Base-by-base conservation (phyloP, 2,888 invertebrate genomes). In the Archips crataeganus region DNA sequence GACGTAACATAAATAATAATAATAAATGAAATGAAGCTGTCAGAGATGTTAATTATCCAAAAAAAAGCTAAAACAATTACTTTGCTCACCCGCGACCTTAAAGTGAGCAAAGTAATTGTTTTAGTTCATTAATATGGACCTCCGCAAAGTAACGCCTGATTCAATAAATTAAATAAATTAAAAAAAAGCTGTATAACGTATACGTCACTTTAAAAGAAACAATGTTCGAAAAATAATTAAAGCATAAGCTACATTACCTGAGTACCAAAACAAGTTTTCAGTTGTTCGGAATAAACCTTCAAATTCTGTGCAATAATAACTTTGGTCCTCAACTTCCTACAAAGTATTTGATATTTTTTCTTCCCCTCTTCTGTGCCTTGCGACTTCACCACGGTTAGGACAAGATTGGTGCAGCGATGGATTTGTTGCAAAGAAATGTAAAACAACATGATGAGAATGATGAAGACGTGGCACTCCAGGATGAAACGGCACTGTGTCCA, bases 401-500 rank as follows among this genome's bases (percentile, higher is more conserved):
- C 8, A 15, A 54, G 23, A 54, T 54, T 54, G 2, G 54, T 54
- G 2, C 54, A 54, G 2, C 54, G 54, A 8, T 23, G 54, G 9
- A 54, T 23, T 23, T 54, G 54, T 54, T 54, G 8, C 9, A 54
- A 54, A 54, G 15, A 15, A 54, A 54, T 54, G 9, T 54, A 54
- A 9, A 54, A 54, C 54, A 54, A 23, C 54, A 54, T 23, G 23
- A 54, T 54, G 54, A 54, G 54, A 23, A 54, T 54, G 5, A 23
- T 23, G 54, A 54, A 54, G 15, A 54, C 54, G 23, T 54, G 54
- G 23, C 54, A 54, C 9, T 54, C 54, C 2, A 54, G 54, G 9
- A 54, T 54, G 9, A 23, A 54, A 6, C 54, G 54, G 54, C 54
- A 54, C 54, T 54, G 54, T 8, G 54, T 54, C 54, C 54, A 54